Base-by-base conservation (phyloP, 1,140 invertebrate species). In the Drosophila erecta region DNA sequence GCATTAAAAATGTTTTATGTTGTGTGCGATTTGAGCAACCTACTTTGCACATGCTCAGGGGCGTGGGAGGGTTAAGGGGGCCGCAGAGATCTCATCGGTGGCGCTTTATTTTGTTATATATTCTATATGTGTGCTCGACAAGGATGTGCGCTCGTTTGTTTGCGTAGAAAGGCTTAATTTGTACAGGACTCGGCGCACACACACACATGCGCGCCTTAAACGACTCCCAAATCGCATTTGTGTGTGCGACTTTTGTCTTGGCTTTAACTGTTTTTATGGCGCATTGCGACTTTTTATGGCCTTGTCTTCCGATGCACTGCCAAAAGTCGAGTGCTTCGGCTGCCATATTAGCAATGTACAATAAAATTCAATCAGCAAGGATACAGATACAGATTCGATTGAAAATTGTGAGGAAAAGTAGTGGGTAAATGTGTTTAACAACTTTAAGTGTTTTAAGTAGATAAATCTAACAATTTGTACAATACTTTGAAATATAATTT, bases 1-100 rank as follows among this genome's bases (percentile, higher is more conserved):
- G 84, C 84, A 89, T 89, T 89, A 90, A 89, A 89, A 89, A 89
- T 89, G 84, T 89, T 89, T 89, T 89, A 89, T 89, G 84, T 83
- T 83, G 85, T 89, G 84, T 83, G 84, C 84, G 84, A 87, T 87
- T 87, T 87, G 85, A 70, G 79, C 83, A 87, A 87, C 84, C 84
- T 84, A 87, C 84, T 87, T 87, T 87, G 79, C 84, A 89, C 84
- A 83, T 89, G 79, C 70, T 87, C 72, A 22, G 37, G 47, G 33
- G 35, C 46, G 53, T 33, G 38, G 24, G 56, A 40, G 27, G 61
- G 37, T 37, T 37, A 27, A 41, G 30, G 37, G 30, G 35, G 43
- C 15, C 11, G 30, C 53, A 49, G 50, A 33, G 61, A 71, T 83
- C 54, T 84, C 57, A 49, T 62, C 51, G 58, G 51, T 30, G 50